These are phyloP conservation scores for Zosterops lateralis DNA, from an alignment of 2,113 vertebrate species.

Conservation along the genomic window DNA sequence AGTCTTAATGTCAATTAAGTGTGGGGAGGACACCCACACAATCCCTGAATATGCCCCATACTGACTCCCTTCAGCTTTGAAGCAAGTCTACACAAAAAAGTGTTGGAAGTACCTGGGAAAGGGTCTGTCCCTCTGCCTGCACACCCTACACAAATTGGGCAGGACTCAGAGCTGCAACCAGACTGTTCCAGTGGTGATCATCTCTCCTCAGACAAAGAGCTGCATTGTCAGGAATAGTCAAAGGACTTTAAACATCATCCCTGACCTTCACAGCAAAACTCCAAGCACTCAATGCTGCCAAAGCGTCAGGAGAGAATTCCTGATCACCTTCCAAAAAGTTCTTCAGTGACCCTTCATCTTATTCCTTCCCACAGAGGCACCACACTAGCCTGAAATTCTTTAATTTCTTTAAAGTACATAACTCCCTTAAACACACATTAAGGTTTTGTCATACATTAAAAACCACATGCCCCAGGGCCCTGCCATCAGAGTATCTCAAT, in stretches of 20 bases:
- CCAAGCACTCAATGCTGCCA: accelerated
- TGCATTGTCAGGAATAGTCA: not conserved
- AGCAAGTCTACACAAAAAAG: not conserved
- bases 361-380: not conserved
- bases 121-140: not conserved
- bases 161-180: not conserved
- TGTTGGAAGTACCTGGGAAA: not conserved
- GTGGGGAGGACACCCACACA: not conserved
- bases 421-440: not conserved
- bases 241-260: not conserved
- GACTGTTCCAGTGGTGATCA: not conserved
- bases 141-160: not conserved
- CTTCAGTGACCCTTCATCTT: not conserved
- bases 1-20: accelerated
- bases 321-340: not conserved
- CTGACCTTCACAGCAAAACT: not conserved
- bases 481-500: not conserved
- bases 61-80: not conserved
- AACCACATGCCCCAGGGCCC: not conserved
- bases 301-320: not conserved
- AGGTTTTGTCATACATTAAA: not conserved
- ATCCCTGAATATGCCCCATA: accelerated
- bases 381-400: not conserved
- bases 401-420: not conserved
- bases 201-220: not conserved